Percentiles rank a stretch among this genome's conserved stretches.
Evolutionary conservation across 2,113 vertebrate species (phyloP).

Genomic region (Turdus rufiventris): DNA sequence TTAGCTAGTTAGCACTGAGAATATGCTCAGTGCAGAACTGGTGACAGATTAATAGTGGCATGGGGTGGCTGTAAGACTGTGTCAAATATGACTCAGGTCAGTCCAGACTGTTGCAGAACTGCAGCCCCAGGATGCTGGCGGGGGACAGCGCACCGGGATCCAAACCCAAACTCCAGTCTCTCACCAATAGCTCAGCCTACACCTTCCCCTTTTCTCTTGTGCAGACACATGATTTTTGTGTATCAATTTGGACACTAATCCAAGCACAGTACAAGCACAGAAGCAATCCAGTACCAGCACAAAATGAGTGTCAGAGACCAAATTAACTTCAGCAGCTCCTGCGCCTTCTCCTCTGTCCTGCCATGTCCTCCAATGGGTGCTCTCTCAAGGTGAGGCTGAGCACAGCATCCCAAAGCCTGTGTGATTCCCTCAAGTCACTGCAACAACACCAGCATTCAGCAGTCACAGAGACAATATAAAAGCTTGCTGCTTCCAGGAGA

Average conservation of each 20-base stretch:
- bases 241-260: neutral
- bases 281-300: neutral
- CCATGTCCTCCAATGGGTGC: too few species aligned
- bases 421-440: neutral
- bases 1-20: neutral
- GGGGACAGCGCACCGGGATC: neutral
- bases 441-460: neutral
- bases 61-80: fast-evolving
- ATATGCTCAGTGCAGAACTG: neutral
- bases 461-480: neutral
- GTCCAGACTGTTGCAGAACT: neutral
- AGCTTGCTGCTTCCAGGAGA: neutral
- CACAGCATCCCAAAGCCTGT: neutral
- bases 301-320: neutral
- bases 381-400: neutral
- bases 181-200: fast-evolving
- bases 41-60: fast-evolving
- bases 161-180: neutral
- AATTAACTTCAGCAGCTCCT: neutral
- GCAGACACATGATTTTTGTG: fast-evolving
- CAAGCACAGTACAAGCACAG: neutral
- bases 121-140: neutral
- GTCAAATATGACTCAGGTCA: neutral
- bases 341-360: neutral
- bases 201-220: neutral